Percentiles rank a stretch among this genome's conserved stretches.
phyloP scores from a whole-genome alignment of 2,113 vertebrate species.

The Trochalopteron elliotii region DNA sequence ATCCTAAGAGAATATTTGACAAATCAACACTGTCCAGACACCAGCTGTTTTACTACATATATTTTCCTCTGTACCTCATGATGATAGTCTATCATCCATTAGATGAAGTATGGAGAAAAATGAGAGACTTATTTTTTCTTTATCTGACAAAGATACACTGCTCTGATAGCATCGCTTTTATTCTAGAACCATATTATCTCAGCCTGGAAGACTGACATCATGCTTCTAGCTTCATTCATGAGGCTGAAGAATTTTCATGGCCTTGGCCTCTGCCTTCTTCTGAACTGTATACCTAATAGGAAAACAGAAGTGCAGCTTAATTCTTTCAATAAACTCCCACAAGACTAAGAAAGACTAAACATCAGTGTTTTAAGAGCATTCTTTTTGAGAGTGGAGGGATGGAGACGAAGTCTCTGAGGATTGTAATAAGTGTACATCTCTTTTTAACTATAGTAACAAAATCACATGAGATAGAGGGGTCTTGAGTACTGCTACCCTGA shows the following conservation, averaged over 20 bases:
- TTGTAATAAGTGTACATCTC: background rate
- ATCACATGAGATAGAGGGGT: background rate
- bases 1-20: background rate
- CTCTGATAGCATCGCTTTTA: background rate
- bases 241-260: background rate
- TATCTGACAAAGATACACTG: background rate
- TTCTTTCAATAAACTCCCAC: background rate
- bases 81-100: background rate
- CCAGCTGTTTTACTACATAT: background rate
- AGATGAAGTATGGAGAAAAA: background rate
- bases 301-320: background rate
- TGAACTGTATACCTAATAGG: background rate
- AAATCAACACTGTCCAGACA: background rate
- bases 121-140: background rate
- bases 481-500: background rate
- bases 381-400: background rate
- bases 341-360: background rate
- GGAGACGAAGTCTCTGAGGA: background rate
- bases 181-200: background rate
- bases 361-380: background rate
- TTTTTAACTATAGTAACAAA: background rate
- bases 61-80: background rate
- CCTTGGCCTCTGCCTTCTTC: background rate
- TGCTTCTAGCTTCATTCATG: background rate
- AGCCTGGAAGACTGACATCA: background rate